Evolutionary conservation across 2,888 invertebrate genomes (phyloP).

Genomic region (Dasypogon diadema): DNA sequence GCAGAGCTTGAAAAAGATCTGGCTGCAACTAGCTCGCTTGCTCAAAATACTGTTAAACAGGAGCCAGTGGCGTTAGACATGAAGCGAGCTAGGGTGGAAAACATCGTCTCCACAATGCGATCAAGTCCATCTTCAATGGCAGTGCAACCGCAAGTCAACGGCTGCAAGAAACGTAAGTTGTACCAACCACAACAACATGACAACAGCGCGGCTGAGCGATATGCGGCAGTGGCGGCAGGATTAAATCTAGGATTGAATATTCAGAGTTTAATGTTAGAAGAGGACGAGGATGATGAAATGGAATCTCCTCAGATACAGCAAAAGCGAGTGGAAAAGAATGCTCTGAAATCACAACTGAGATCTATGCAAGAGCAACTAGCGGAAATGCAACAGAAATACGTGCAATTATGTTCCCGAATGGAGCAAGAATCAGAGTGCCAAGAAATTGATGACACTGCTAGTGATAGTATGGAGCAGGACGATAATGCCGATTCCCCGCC

Average conservation of each 20-base stretch:
- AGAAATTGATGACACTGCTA: constrained; percentile 80
- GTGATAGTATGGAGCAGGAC: constrained; percentile 75
- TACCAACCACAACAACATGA: constrained; percentile 96
- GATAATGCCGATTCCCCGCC: constrained; percentile 64
- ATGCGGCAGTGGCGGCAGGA: constrained; percentile 71
- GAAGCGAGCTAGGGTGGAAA: constrained; percentile 94
- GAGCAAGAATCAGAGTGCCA: constrained; percentile 83
- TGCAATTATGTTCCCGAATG: constrained; percentile 87
- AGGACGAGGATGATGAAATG: constrained; percentile 82
- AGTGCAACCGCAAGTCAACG: constrained; percentile 78
- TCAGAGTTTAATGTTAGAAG: constrained; percentile 74
- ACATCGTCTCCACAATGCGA: constrained; percentile 94
- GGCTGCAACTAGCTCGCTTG: constrained; percentile 61
- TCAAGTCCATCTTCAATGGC: constrained; percentile 81
- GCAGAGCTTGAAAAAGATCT: constrained; percentile 72
- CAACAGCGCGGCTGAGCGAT: constrained; percentile 74
- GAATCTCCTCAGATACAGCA: constrained; percentile 83
- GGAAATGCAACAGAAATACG: constrained; percentile 91
- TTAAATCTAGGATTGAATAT: constrained; percentile 73
- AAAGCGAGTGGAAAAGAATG: constrained; percentile 88
- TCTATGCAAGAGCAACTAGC: constrained; percentile 91
- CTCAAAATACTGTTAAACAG: constrained; percentile 59
- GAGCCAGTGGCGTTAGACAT: constrained; percentile 80
- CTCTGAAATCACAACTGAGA: constrained; percentile 85
- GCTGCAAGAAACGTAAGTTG: constrained; percentile 94